Evolutionary conservation across 2,797 vertebrate species (phyloP), one percentile per base, ranked within the genome.

Genomic region (Ceyx erithaca): DNA sequence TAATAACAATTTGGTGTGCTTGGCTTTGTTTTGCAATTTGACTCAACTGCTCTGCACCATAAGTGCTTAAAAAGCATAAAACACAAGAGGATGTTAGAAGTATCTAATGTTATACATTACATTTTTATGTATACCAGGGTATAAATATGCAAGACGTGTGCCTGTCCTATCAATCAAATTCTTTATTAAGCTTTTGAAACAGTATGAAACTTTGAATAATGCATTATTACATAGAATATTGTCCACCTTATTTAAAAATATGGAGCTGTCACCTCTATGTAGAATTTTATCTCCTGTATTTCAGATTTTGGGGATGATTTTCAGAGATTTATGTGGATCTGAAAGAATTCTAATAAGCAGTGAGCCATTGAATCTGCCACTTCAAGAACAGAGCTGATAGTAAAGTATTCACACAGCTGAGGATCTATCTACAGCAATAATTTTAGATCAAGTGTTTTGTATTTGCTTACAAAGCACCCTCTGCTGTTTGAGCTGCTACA

Each of bases 101-200:
- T 48, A 64, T 70, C 81, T 70, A 67, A 78, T 80, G 66, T 66
- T 92, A 92, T 90, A 90, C 57, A 33, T 80, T 66, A 89, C 77
- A 91, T 80, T 57, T 91, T 26, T 75, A 81, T 91, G 77, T 86
- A 85, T 90, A 95, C 68, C 59, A 78, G 75, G 17, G 37, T 91
- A 91, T 91, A 95, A 95, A 90, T 91, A 89, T 94, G 66, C 23
- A 20, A n/a, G 69, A 57, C 78, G 55, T 55, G 43, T 91, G 94
- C 80, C 82, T 95, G 71, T 92, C 93, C 91, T 95, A 93, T 94
- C 96, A 97, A 97, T 97, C 92, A 96, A 96, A 95, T 95, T 96
- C 92, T 96, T 95, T 97, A 97, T 94, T 95, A 96, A 97, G 76
- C 81, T 95, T 96, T 96, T 90, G 85, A 94, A 96, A 94, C 89